Evolutionary conservation across 2,113 vertebrate genomes (phyloP).

Genomic region (Cryptotis parvus): DNA sequence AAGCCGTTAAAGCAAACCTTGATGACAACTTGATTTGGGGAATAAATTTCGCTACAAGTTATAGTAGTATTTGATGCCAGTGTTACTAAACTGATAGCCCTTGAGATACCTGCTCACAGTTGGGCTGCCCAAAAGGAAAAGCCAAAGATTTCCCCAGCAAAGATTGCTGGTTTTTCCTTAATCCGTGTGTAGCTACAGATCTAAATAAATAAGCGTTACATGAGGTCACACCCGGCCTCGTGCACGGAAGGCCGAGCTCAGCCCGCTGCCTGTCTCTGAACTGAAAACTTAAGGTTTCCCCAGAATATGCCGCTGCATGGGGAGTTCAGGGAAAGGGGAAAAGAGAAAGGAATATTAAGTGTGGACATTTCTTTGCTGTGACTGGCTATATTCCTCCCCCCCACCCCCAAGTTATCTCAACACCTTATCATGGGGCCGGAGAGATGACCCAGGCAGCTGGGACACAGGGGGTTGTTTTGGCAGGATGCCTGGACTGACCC

Average conservation of each 20-base stretch:
- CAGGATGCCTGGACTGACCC: too few relatives aligned
- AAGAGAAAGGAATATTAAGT: background rate
- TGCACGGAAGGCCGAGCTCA: too few relatives aligned
- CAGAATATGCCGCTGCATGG: background rate
- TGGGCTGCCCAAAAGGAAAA: background rate
- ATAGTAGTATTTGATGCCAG: background rate
- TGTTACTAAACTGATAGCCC: background rate
- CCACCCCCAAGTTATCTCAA: too few relatives aligned
- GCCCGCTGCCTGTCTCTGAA: too few relatives aligned
- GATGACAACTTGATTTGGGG: background rate
- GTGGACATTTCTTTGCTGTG: background rate
- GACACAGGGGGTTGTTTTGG: too few relatives aligned
- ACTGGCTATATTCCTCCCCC: background rate
- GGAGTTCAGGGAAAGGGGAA: too few relatives aligned
- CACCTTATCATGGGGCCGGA: too few relatives aligned
- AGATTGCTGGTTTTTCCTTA: background rate
- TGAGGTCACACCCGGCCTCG: too few relatives aligned
- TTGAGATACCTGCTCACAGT: background rate
- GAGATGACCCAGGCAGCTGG: too few relatives aligned
- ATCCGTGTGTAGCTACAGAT: background rate
- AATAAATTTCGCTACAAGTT: background rate
- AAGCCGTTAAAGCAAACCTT: too few relatives aligned
- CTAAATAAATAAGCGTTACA: too few relatives aligned
- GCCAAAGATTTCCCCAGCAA: background rate
- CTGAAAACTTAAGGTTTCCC: slow-evolving; percentile 32